Evolutionary conservation across 2,888 invertebrate genomes (phyloP).

Genomic region (Macrophya alboannulata): DNA sequence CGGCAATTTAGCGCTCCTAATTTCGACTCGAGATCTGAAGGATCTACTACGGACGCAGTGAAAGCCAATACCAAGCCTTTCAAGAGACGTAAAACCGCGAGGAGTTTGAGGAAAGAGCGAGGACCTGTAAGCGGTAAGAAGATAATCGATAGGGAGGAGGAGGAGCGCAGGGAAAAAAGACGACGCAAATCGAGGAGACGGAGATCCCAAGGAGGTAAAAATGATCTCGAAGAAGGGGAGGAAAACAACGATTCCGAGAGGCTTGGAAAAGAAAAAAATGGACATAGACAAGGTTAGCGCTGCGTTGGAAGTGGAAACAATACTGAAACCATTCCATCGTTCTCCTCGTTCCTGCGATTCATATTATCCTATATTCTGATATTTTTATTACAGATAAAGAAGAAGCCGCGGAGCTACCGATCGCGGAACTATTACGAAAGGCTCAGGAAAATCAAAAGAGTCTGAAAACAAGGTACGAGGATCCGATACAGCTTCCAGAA

Average conservation of each 20-base stretch:
- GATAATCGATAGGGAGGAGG: background rate
- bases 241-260: background rate
- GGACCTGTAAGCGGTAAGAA: background rate
- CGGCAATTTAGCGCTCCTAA: background rate
- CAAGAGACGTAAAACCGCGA: background rate
- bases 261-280: background rate
- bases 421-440: slow-evolving; percentile 74
- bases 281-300: background rate
- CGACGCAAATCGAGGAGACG: background rate
- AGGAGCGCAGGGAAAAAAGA: background rate
- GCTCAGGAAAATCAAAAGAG: slow-evolving; percentile 68
- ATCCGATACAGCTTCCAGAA: slow-evolving; percentile 70
- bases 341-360: too few species aligned
- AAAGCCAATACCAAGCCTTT: background rate
- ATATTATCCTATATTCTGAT: background rate
- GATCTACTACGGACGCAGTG: slow-evolving; percentile 32
- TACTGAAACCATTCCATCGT: too few species aligned
- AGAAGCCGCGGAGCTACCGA: slow-evolving; percentile 71
- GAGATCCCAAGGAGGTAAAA: background rate
- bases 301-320: background rate
- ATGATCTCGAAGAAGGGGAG: background rate
- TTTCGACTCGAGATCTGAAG: slow-evolving; percentile 26
- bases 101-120: slow-evolving; percentile 7
- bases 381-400: background rate
- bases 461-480: slow-evolving; percentile 70